phyloP scores from a whole-genome alignment of 1,140 invertebrate species.

The Holcopasites calliopsidis region DNA sequence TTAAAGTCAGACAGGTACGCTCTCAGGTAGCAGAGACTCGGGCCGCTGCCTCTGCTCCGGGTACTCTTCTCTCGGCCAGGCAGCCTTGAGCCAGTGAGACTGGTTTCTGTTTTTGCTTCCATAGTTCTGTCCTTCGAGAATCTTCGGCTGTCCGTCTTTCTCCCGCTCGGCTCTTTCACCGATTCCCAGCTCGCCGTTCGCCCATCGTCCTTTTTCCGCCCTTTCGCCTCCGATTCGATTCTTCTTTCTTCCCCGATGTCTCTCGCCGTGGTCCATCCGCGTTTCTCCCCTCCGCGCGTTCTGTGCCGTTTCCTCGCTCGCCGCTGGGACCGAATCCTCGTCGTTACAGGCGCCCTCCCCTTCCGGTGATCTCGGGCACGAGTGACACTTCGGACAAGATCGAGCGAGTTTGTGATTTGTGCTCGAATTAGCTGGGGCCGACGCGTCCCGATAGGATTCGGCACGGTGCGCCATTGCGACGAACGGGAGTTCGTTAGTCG shows the following conservation, averaged over 20 bases:
- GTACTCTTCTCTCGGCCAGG: conserved; percentile 49
- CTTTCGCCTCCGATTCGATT: conserved; percentile 38
- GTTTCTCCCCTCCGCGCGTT: conserved; percentile 54
- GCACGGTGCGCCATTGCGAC: too few relatives aligned
- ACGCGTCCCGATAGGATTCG: too few relatives aligned
- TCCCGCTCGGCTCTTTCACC: conserved; percentile 62
- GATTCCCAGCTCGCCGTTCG: conserved; percentile 8
- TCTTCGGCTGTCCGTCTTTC: conserved; percentile 76
- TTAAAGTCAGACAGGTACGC: conserved; percentile 65
- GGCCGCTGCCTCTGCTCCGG: conserved; percentile 40
- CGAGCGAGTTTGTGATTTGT: too few relatives aligned
- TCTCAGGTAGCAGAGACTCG: conserved; percentile 56
- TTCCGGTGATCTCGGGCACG: too few relatives aligned
- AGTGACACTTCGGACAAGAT: too few relatives aligned
- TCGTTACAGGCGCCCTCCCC: conserved; percentile 33
- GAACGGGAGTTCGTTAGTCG: too few relatives aligned
- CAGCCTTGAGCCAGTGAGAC: conserved; percentile 80
- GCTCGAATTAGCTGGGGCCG: too few relatives aligned
- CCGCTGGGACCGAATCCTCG: conserved; percentile 14
- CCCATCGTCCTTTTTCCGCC: conserved; percentile 32
- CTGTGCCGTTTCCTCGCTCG: conserved; percentile 45
- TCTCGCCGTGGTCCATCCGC: conserved; percentile 52
- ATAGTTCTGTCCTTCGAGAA: conserved; percentile 77
- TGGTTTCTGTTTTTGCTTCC: conserved; percentile 81
- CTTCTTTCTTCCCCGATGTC: conserved; percentile 56